A percentile compares a stretch with the other conserved stretches of the same genome.
Conservation (phyloP, 2,797 vertebrate species). For the Podarcis lilfordi region DNA sequence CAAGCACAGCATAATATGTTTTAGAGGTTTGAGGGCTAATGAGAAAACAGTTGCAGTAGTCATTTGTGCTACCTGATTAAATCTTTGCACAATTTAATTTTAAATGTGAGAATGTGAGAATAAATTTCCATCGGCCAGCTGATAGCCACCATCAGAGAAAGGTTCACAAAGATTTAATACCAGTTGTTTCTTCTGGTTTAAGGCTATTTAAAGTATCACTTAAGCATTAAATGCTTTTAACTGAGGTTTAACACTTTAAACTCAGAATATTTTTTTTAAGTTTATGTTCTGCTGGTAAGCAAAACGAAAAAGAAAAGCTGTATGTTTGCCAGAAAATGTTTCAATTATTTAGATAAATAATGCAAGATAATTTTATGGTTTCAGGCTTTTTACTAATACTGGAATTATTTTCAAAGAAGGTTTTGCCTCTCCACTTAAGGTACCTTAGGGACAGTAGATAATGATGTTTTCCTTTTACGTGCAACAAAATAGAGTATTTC, state of each 20-base stretch:
- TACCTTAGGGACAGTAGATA: background rate
- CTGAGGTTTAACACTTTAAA: slow-evolving; percentile 44
- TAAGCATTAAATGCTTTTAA: slow-evolving; percentile 18
- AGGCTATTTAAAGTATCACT: slow-evolving; percentile 36
- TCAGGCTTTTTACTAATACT: slow-evolving; percentile 5
- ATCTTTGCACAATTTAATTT: slow-evolving; percentile 39
- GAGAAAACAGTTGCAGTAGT: background rate
- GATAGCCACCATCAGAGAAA: slow-evolving; percentile 15
- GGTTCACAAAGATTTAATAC: slow-evolving; percentile 19
- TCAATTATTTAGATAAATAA: slow-evolving; percentile 25
- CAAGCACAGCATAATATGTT: background rate
- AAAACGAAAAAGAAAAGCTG: slow-evolving; percentile 23
- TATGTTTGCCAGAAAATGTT: slow-evolving; percentile 43
- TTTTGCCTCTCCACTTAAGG: slow-evolving; percentile 4
- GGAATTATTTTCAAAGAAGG: slow-evolving; percentile 4
- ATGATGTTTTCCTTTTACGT: background rate
- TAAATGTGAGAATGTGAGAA: slow-evolving; percentile 5
- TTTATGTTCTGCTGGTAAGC: slow-evolving; percentile 42
- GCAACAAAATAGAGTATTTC: background rate
- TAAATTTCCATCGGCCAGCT: slow-evolving; percentile 25
- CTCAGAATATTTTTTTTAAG: slow-evolving; percentile 33
- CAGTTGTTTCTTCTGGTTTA: slow-evolving; percentile 42
- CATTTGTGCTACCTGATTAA: slow-evolving; percentile 12
- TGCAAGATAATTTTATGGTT: slow-evolving; percentile 14
- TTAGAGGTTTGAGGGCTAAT: background rate